These are phyloP conservation scores for Microplitis manilae DNA, from an alignment of 2,888 invertebrate species.

Conservation along the genomic window DNA sequence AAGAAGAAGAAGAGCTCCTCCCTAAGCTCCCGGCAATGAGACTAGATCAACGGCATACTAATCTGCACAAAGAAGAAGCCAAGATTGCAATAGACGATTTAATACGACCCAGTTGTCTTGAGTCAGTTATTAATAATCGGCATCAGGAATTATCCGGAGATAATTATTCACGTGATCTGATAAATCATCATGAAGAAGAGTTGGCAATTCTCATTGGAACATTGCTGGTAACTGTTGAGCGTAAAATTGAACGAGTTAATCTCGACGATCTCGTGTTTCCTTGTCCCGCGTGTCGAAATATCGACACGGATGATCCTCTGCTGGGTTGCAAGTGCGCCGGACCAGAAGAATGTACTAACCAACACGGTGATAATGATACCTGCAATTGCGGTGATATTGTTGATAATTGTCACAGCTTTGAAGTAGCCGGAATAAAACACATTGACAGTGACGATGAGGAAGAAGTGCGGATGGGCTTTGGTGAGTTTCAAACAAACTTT, in stretches of 20 bases:
- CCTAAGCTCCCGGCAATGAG: constrained; percentile 40
- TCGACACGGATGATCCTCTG: constrained; percentile 68
- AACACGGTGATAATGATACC: constrained; percentile 53
- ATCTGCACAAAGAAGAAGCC: constrained; percentile 46
- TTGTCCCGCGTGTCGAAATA: constrained; percentile 72
- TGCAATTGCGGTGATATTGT: constrained; percentile 63
- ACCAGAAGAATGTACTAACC: constrained; percentile 58
- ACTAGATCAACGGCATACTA: constrained; percentile 43
- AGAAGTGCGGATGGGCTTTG: constrained; percentile 72
- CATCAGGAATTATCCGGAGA: not conserved
- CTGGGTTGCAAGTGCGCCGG: constrained; percentile 68
- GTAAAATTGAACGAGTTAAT: constrained; percentile 79
- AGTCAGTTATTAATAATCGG: constrained; percentile 53
- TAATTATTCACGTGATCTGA: constrained; percentile 56
- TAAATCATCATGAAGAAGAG: constrained; percentile 71
- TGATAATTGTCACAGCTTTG: constrained; percentile 73
- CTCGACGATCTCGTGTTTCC: constrained; percentile 79
- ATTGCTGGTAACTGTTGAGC: constrained; percentile 79
- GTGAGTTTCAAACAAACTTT: constrained; percentile 55
- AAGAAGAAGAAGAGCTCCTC: constrained; percentile 31
- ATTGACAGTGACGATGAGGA: constrained; percentile 83
- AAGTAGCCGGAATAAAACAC: constrained; percentile 80
- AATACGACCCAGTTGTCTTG: constrained; percentile 63
- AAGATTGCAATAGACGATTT: constrained; percentile 62
- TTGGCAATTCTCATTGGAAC: constrained; percentile 78